Evolutionary conservation across 2,888 invertebrate species (phyloP).

Genomic region (Octodonta nipae): DNA sequence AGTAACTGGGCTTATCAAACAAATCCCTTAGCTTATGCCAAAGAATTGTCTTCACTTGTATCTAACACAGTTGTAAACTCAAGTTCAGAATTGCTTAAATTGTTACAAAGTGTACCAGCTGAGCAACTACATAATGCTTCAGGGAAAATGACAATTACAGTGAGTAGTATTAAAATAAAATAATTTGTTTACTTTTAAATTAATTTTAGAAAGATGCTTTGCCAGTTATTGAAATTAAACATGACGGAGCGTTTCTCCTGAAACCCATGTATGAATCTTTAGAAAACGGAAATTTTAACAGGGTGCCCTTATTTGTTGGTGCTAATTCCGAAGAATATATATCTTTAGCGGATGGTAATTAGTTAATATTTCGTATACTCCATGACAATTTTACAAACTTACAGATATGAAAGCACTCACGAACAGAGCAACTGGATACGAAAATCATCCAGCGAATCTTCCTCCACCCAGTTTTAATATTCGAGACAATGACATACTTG

Average conservation of each 20-base stretch:
- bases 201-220: conserved; percentile 9
- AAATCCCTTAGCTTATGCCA: conserved; percentile 10
- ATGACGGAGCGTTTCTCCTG: conserved; percentile 15
- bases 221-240: conserved; percentile 15
- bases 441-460: no score
- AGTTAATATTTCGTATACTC: no score
- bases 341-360: conserved; percentile 8
- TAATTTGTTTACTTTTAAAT: not conserved
- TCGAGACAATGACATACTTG: no score
- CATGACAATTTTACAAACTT: no score
- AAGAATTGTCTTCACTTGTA: conserved; percentile 11
- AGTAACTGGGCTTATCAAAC: conserved; percentile 8
- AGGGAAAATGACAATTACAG: conserved; percentile 5
- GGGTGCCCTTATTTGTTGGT: conserved; percentile 17
- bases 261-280: conserved; percentile 12
- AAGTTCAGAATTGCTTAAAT: conserved; percentile 11
- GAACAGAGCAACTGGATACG: no score
- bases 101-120: conserved; percentile 14
- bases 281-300: conserved; percentile 13
- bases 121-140: conserved; percentile 14
- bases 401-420: no score
- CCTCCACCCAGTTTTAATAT: no score
- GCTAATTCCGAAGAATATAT: conserved; percentile 18
- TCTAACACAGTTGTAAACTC: conserved; percentile 5
- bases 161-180: not conserved